Conservation (phyloP, 2,888 invertebrate species). For the Pyrocoelia pectoralis region DNA sequence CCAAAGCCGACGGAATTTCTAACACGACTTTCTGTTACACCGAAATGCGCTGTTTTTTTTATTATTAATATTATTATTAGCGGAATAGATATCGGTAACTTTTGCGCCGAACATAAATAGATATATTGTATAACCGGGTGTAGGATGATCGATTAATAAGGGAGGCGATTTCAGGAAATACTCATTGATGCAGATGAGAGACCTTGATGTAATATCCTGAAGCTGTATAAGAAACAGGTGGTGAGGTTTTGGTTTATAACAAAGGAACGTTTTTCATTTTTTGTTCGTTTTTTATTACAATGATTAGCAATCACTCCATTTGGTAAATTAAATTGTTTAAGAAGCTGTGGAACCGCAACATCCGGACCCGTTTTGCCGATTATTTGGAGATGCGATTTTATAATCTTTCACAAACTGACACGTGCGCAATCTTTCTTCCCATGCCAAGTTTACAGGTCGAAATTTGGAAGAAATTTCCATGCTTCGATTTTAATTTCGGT, state of each 20-base stretch:
- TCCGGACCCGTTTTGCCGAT: neutral
- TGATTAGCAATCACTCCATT: neutral
- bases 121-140: too few species aligned
- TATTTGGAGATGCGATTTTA: too few species aligned
- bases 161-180: constrained; percentile 9
- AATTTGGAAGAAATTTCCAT: too few species aligned
- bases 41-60: neutral
- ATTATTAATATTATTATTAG: neutral
- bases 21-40: constrained; percentile 7
- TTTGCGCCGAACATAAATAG: neutral
- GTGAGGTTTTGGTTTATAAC: constrained; percentile 3
- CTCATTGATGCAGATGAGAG: constrained; percentile 8
- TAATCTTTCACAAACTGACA: too few species aligned
- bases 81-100: neutral
- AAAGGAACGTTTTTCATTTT: neutral
- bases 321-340: neutral
- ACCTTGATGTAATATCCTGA: neutral
- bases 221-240: constrained; percentile 10
- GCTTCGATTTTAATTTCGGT: too few species aligned
- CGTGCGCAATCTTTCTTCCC: too few species aligned
- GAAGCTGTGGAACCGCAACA: neutral
- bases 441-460: too few species aligned
- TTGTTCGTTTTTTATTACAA: neutral
- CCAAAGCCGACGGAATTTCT: constrained; percentile 40
- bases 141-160: too few species aligned